Base-by-base conservation (phyloP, 2,113 vertebrate species). In the Notarius lentiginosus region DNA sequence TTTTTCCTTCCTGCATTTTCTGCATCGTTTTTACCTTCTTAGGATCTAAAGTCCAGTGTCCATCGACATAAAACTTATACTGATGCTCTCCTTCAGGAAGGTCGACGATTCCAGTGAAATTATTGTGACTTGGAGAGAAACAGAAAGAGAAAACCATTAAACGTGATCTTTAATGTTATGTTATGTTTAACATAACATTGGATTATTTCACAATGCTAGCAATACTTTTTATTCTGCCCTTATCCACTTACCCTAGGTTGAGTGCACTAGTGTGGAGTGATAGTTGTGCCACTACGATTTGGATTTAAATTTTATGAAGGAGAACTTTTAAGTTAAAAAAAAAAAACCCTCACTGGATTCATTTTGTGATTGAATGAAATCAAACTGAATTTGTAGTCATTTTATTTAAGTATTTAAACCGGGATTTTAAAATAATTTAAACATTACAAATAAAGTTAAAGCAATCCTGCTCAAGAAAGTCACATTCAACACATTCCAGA, bases 41-140 rank as follows among this genome's bases (percentile, higher is more conserved):
- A 7, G 98, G 96, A 91, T 99, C 98, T 0, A 99, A 94, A 0
- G 96, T 98, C 98, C 98, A 99, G 93, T 98, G 96, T 15, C 98
- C 98, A 20, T 99, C 98, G 73, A 99, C 97, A 4, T 96, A 96
- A 88, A 97, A 99, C 92, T 99, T 99, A 93, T 99, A 99, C 85
- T 99, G 98, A 93, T 99, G 98, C 89, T 99, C 97, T 68, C 98
- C 98, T 94, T 99, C 98, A 0, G 98, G 98, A 89, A 99, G 95
- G 86, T 99, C 97, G 92, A 99, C 92, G 70, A 99, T 97, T 6
- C 96, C 98, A 86, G 97, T 97, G 85, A 99, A 99, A 93, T 98
- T 99, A 68, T 98, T 98, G 89, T 97, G 97, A 94, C 98, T 99
- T 7, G 7, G 30, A 92, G 61, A 51, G 5, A 56, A 51, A 24